Percentiles rank a stretch among this genome's conserved stretches.
Evolutionary conservation across 2,797 vertebrate species (phyloP).

Genomic region (Pseudomugil gertrudae): DNA sequence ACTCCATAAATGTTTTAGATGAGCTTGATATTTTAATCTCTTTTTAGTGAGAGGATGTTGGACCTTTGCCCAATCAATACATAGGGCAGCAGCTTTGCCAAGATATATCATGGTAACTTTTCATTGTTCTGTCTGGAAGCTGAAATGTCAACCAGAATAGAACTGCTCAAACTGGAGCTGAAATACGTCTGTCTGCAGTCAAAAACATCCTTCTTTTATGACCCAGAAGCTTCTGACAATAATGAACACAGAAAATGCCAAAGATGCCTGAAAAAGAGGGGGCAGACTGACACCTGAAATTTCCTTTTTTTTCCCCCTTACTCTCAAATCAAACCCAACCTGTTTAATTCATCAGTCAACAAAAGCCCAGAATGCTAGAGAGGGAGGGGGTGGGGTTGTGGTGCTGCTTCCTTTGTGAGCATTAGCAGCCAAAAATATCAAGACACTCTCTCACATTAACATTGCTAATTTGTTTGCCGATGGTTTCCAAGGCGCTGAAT

Average conservation of each 20-base stretch:
- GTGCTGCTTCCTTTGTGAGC: conserved; percentile 68
- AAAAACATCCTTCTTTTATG: conserved; percentile 52
- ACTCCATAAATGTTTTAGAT: conserved; percentile 86
- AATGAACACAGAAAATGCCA: conserved; percentile 48
- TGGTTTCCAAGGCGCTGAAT: conserved; percentile 78
- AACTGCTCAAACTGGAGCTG: conserved; percentile 50
- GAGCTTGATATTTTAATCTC: conserved; percentile 86
- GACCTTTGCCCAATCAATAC: conserved; percentile 82
- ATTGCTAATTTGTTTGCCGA: conserved; percentile 83
- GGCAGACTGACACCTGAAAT: conserved; percentile 67
- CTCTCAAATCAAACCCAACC: conserved; percentile 73
- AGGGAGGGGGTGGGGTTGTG: conserved; percentile 1
- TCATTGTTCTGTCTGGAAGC: conserved; percentile 76
- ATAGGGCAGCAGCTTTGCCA: conserved; percentile 78
- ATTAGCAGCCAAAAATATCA: conserved; percentile 79
- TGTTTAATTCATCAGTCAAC: conserved; percentile 79
- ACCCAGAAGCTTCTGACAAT: conserved; percentile 57
- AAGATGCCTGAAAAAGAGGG: conserved; percentile 49
- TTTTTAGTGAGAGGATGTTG: conserved; percentile 82
- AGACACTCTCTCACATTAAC: conserved; percentile 81
- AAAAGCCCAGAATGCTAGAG: conserved; percentile 61
- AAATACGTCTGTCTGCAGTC: conserved; percentile 58
- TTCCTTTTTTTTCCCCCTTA: conserved; percentile 43
- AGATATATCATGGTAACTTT: conserved; percentile 73
- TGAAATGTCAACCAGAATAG: conserved; percentile 71